These are phyloP conservation scores for Thalassoma bifasciatum DNA, from an alignment of 2,113 vertebrate genomes.

Conservation along the genomic window DNA sequence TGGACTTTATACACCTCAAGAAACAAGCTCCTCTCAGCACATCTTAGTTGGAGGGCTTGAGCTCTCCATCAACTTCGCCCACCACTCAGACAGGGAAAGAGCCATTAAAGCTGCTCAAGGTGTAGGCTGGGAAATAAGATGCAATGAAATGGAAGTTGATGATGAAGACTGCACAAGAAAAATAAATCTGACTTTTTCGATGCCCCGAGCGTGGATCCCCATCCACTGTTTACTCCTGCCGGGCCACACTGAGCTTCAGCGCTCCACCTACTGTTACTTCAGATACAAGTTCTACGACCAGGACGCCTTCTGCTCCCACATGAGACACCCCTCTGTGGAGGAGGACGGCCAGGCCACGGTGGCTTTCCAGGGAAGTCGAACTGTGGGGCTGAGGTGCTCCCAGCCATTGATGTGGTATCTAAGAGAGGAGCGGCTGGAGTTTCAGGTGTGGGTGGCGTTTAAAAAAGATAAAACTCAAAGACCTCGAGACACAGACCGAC, in stretches of 20 bases:
- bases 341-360: slow-evolving; percentile 77
- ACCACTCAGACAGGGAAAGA: slow-evolving; percentile 86
- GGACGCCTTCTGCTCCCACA: slow-evolving; percentile 86
- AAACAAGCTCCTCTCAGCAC: slow-evolving; percentile 59
- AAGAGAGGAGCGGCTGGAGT: slow-evolving; percentile 90
- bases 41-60: slow-evolving; percentile 89
- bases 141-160: slow-evolving; percentile 54
- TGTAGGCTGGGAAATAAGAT: slow-evolving; percentile 85
- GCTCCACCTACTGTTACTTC: slow-evolving; percentile 89
- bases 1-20: slow-evolving; percentile 81
- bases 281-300: slow-evolving; percentile 90
- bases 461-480: slow-evolving; percentile 84
- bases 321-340: slow-evolving; percentile 81
- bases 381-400: slow-evolving; percentile 80
- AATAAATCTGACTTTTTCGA: slow-evolving; percentile 80
- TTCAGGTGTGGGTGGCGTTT: slow-evolving; percentile 93
- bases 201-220: slow-evolving; percentile 90
- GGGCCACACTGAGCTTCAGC: slow-evolving; percentile 81
- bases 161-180: slow-evolving; percentile 45
- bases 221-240: slow-evolving; percentile 86
- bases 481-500: slow-evolving; percentile 89
- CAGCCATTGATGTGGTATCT: slow-evolving; percentile 92
- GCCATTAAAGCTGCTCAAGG: slow-evolving; percentile 86
- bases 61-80: slow-evolving; percentile 87
- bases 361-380: slow-evolving; percentile 82